Conservation (phyloP, 2,113 vertebrate genomes). For the Bubo blakistoni region DNA sequence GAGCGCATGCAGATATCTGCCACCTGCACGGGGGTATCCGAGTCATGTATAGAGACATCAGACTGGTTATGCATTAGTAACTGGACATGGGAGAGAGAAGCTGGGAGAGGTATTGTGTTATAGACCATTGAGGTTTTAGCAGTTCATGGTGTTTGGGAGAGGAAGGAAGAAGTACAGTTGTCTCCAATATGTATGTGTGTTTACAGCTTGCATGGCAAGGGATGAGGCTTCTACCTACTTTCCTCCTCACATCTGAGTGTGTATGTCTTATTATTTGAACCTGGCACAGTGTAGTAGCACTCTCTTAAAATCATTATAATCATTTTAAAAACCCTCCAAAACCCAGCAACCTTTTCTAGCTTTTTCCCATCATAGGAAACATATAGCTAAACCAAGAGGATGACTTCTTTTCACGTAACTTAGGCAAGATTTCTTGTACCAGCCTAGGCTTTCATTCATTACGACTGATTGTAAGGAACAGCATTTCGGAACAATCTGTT, state of each 20-base stretch:
- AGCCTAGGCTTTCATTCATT: not conserved
- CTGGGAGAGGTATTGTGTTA: not conserved
- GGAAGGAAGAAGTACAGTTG: not conserved
- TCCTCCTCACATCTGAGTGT: not conserved
- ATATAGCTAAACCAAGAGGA: not conserved
- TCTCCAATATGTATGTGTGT: not conserved
- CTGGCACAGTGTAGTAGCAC: not conserved
- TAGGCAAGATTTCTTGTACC: not conserved
- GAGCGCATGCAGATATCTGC: fast-evolving
- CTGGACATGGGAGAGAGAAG: not conserved
- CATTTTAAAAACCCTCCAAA: not conserved
- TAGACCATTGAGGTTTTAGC: not conserved
- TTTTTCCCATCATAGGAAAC: not conserved
- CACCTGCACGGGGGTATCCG: not conserved
- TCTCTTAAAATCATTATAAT: not conserved
- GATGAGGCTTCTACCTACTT: not conserved
- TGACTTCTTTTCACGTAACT: not conserved
- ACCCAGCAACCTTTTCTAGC: not conserved
- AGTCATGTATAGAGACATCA: not conserved
- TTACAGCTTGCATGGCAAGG: not conserved
- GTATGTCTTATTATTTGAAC: not conserved
- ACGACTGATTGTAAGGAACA: not conserved
- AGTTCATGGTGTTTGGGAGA: not conserved
- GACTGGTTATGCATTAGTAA: not conserved
- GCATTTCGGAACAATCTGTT: not conserved